Evolutionary conservation across 2,113 vertebrate species (phyloP), one percentile per base, ranked within the genome.

Genomic region (Centropus bengalensis): DNA sequence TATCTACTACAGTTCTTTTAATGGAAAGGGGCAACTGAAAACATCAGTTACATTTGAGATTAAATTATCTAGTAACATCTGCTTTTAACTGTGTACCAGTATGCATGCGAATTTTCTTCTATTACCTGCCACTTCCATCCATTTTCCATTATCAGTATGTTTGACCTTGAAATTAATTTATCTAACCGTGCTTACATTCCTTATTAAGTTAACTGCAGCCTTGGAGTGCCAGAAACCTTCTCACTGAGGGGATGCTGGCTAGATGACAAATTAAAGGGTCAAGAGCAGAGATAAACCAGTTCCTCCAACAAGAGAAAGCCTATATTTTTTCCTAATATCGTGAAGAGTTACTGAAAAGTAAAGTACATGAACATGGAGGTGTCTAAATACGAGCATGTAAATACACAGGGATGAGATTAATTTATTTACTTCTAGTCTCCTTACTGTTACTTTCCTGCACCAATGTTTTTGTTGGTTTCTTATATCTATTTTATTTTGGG

Each of bases 1-100:
- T 97, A 97, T 98, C 98, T 97, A 95, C 97, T 97, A 98, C 97
- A 97, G 97, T 97, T 97, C 97, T 97, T 98, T 98, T 99, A 98
- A 99, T 99, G 98, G 99, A 98, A 98, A 97, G 96, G 96, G 98
- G 98, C 97, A 98, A 97, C 97, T 82, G 92, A 97, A 98, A 98
- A 98, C 98, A 98, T 98, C 88, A 81, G 97, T 98, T 98, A 97
- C 51, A 75, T 97, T 96, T 94, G 74, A 96, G 91, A 93, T 98
- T 98, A 97, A 98, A 98, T 99, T 98, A 97, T 94, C 95, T 67
- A 90, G 97, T 98, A 98, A 98, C 97, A 98, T 98, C 98, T 98
- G 98, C 98, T 98, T 98, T 98, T 95, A 98, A 96, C 97, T 98
- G 97, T 95, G 92, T 94, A 97, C 98, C 98, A 98, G 97, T 96